Base-by-base conservation (phyloP, 2,113 vertebrate genomes). In the Bos indicus region DNA sequence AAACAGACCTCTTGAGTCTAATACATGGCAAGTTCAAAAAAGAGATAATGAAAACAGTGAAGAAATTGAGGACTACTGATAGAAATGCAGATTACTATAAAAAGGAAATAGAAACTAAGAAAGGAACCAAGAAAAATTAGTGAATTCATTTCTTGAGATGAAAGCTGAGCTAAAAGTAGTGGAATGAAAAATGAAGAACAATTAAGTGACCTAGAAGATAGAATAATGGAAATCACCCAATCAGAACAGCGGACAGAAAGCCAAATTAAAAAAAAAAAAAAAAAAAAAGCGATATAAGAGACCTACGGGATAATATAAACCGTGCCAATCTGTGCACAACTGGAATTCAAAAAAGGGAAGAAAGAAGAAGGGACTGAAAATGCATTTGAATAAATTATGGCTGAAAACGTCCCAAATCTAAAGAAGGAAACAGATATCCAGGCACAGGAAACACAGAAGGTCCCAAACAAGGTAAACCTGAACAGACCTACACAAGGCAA, bases 321-420 rank as follows among this genome's bases (percentile, higher is more conserved):
- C 16, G 0, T 33, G 48, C 16, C 36, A 19, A 12, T 21, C 46
- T 81, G 17, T 5, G 1, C 16, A 81, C 48, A 52, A 33, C 1
- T 12, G 28, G 48, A 33, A 81, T 81, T 30, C 78, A 10, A 81
- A 33, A 52, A 81, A 5, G 16, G 46, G 46, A 51, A 80, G 46
- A 51, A 46, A 48, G 77, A 51, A 81, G 52, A 52, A 30, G 28
- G 28, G 17, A 12, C 30, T 21, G 30, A 51, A 52, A 17, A 33
- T 52, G 30, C 25, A 46, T 46, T 8, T 78, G 43, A 78, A 78
- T 14, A 46, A 78, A 46, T 13, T 33, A 52, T 13, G 30, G 48
- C 78, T 52, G 17, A 52, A 81, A 81, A 33, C 17, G 1, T 52
- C 46, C 17, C 16, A 12, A 52, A 52, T 51, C 78, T 33, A 52